Base-by-base conservation (phyloP, 1,140 invertebrate genomes). In the Procambarus virginalis region DNA sequence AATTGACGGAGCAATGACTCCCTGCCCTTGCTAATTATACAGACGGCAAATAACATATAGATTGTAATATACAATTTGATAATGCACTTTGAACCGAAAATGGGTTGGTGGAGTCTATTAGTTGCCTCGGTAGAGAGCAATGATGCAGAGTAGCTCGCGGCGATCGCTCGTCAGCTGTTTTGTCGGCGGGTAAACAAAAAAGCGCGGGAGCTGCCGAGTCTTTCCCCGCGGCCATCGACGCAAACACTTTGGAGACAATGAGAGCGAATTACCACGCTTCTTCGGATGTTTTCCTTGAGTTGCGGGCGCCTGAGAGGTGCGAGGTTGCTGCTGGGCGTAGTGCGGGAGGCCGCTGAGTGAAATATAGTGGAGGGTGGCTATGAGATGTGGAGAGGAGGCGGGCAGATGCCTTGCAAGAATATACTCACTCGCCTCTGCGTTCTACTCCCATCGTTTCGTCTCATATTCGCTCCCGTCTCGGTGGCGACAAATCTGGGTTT, bases 201-300 rank as follows among this genome's bases (percentile, higher is more conserved):
- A 84, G 81, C 58, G 58, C 73, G 81, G 87, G 80, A 89, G 73
- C 80, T 89, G 80, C 22, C 80, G 70, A 84, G 68, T 84, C 87
- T 64, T 64, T n/a, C 81, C 87, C 87, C 79, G 51, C 22, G 87
- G 80, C 75, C 55, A 83, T 51, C 55, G 87, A 84, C 73, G 87
- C 87, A 89, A 89, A 89, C 87, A 89, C 87, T 84, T 89, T 70
- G 87, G 87, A 89, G 87, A 89, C 87, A 89, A 89, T 84, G 81
- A 79, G 81, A 78, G 75, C 80, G 81, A 89, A 89, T 89, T 84
- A 89, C 87, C 87, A 89, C 87, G 68, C 81, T 84, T 70, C 81
- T 89, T 89, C 87, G 87, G 51, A 78, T 84, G 87, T 78, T 89
- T 84, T 89, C 87, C 87, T 77, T 84, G 75, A 77, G 87, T 89